phyloP scores from a whole-genome alignment of 2,888 invertebrate genomes.

The Apeira syringaria region DNA sequence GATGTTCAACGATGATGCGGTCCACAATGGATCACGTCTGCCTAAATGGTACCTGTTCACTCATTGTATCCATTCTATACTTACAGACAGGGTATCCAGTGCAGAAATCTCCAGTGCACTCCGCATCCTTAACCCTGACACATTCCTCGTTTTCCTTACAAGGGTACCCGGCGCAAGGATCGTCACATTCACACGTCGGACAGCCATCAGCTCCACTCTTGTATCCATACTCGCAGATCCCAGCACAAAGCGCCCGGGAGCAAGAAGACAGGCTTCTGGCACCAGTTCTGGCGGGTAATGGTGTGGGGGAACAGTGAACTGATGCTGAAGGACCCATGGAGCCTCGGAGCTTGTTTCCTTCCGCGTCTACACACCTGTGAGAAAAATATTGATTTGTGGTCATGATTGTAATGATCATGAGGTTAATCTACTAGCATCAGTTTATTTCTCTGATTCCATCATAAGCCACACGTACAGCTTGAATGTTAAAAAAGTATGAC shows the following conservation, averaged over 20 bases:
- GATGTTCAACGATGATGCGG: too few relatives aligned
- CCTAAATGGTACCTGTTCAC: too few relatives aligned
- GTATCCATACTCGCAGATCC: conserved; percentile 93
- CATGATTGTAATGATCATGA: background rate
- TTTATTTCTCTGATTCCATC: too few relatives aligned
- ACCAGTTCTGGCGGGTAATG: conserved; percentile 59
- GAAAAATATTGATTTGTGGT: background rate
- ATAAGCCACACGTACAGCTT: too few relatives aligned
- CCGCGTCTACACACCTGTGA: conserved; percentile 88
- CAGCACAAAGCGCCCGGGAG: conserved; percentile 89
- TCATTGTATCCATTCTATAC: too few relatives aligned
- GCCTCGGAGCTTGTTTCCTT: conserved; percentile 90
- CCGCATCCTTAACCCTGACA: conserved; percentile 87
- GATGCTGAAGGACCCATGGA: conserved; percentile 90
- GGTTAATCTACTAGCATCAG: too few relatives aligned
- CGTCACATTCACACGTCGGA: conserved; percentile 93
- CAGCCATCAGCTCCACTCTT: conserved; percentile 88
- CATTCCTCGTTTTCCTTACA: conserved; percentile 90
- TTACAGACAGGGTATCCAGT: conserved; percentile 91
- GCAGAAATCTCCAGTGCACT: conserved; percentile 86
- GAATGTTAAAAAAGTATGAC: too few relatives aligned
- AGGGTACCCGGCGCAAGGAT: conserved; percentile 91
- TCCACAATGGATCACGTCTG: too few relatives aligned
- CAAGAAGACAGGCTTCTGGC: conserved; percentile 85
- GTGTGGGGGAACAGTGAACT: conserved; percentile 84